These are phyloP conservation scores for Ginglymostoma cirratum DNA, from an alignment of 2,113 vertebrate species.

Conservation along the genomic window DNA sequence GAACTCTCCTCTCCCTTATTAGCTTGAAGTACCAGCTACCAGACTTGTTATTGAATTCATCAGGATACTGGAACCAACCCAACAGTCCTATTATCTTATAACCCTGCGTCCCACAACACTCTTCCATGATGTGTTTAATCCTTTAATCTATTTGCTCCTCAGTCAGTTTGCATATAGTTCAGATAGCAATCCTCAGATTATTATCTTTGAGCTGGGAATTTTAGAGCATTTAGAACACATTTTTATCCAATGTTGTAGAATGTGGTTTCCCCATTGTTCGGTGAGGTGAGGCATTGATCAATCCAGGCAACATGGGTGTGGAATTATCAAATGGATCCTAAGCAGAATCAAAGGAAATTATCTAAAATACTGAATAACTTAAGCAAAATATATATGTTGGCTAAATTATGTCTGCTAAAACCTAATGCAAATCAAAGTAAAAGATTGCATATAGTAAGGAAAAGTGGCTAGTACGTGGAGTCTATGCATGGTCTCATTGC, in stretches of 20 bases:
- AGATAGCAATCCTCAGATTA: neutral
- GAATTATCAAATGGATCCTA: neutral
- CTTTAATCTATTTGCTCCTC: neutral
- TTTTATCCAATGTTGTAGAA: neutral
- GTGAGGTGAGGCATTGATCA: too few relatives aligned
- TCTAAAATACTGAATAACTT: neutral
- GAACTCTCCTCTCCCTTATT: neutral
- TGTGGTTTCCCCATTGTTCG: neutral
- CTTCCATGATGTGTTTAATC: neutral
- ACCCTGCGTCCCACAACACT: neutral
- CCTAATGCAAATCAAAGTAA: too few relatives aligned
- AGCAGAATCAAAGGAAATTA: neutral
- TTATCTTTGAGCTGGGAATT: neutral
- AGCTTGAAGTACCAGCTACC: neutral
- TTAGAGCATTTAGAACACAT: neutral
- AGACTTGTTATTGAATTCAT: neutral
- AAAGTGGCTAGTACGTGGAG: too few relatives aligned
- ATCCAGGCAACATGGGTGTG: neutral
- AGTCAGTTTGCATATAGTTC: neutral
- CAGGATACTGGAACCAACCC: neutral
- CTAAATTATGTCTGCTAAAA: neutral
- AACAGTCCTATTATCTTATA: neutral
- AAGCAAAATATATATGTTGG: neutral
- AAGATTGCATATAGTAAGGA: too few relatives aligned
- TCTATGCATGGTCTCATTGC: too few relatives aligned